phyloP scores from a whole-genome alignment of 2,113 vertebrate species.

The Heterotilapia buettikoferi region DNA sequence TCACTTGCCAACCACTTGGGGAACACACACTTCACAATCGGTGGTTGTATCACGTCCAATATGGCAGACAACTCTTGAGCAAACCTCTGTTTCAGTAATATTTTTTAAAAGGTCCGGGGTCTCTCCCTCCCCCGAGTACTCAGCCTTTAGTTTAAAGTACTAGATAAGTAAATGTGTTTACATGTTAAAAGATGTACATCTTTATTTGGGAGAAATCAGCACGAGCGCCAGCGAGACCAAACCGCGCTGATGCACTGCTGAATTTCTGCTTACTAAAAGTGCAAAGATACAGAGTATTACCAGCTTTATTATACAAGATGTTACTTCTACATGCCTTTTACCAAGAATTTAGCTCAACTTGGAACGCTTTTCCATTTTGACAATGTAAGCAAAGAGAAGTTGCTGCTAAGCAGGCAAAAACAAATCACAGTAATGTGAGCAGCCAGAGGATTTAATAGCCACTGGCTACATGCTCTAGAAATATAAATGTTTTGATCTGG shows the following conservation, averaged over 20 bases:
- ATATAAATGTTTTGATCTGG: background rate
- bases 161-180: background rate
- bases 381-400: background rate
- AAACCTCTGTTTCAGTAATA: background rate
- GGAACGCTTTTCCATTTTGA: background rate
- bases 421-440: background rate
- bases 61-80: background rate
- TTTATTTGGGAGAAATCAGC: background rate
- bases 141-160: background rate
- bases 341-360: background rate
- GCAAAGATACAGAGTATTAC: background rate
- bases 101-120: background rate
- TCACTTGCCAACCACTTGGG: background rate
- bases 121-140: background rate
- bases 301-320: background rate
- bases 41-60: background rate
- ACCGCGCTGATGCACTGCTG: background rate
- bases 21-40: background rate
- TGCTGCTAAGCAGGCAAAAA: background rate
- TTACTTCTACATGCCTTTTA: background rate
- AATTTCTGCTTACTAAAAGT: background rate
- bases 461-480: background rate
- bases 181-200: background rate
- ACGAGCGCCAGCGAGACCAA: background rate
- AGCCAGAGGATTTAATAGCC: background rate